Percentiles rank a stretch among this genome's conserved stretches.
Conservation (phyloP, 2,797 vertebrate species). For the Myotis daubentonii region DNA sequence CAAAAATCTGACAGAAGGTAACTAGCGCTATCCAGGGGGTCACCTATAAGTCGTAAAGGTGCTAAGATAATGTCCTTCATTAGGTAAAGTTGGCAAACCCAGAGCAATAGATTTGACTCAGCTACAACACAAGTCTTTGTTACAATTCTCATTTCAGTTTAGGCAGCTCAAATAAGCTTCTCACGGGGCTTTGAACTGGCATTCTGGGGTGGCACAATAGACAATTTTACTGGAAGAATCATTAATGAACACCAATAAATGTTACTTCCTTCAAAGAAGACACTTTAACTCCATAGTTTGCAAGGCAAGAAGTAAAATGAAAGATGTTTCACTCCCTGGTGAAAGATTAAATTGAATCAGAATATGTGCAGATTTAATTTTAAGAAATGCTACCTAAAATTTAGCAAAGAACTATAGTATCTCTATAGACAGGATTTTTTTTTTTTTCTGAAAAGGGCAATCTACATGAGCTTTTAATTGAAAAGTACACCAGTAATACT, state of each 20-base stretch:
- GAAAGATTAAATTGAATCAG: constrained; percentile 11
- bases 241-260: constrained; percentile 4
- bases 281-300: not conserved
- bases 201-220: constrained; percentile 48
- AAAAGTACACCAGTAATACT: constrained; percentile 32
- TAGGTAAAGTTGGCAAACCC: constrained; percentile 58
- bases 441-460: not conserved
- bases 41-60: constrained; percentile 27
- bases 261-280: constrained; percentile 12
- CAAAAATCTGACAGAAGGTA: not conserved
- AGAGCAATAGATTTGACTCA: constrained; percentile 25
- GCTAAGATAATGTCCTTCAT: constrained; percentile 41
- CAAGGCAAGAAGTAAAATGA: constrained; percentile 55
- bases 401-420: constrained; percentile 10
- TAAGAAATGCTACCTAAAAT: constrained; percentile 40
- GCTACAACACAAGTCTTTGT: constrained; percentile 56
- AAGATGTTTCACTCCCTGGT: not conserved
- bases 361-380: not conserved
- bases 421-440: not conserved
- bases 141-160: constrained; percentile 63
- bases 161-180: constrained; percentile 63
- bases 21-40: not conserved
- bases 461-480: constrained; percentile 18
- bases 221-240: constrained; percentile 13
- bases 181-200: not conserved